phyloP scores from a whole-genome alignment of 2,113 vertebrate genomes.

The Dromiciops gliroides region DNA sequence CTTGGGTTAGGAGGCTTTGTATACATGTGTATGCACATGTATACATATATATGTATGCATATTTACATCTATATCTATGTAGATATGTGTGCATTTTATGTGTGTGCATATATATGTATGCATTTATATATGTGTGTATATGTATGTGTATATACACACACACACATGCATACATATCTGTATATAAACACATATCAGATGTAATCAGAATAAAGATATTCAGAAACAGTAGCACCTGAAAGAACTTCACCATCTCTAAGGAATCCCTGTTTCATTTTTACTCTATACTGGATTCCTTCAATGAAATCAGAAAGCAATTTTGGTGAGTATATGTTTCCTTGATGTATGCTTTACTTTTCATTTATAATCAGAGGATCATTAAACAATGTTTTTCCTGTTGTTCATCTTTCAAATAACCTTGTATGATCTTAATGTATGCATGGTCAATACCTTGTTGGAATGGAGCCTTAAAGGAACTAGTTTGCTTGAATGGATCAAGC shows the following conservation, averaged over 20 bases:
- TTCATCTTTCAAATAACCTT: background rate
- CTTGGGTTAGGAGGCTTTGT: background rate
- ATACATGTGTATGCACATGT: background rate
- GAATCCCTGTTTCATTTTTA: background rate
- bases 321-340: background rate
- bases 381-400: background rate
- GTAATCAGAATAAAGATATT: background rate
- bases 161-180: background rate
- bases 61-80: no score
- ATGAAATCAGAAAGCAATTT: background rate
- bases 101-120: background rate
- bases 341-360: background rate
- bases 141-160: rapidly evolving
- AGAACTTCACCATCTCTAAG: background rate
- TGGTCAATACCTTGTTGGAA: background rate
- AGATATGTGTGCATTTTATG: no score
- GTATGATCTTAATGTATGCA: background rate
- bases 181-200: background rate
- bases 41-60: no score
- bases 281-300: background rate
- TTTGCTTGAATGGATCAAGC: background rate
- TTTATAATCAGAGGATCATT: background rate
- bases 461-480: background rate
- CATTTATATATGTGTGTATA: background rate
- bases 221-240: background rate